Base-by-base conservation (phyloP, 64 coral and sea anemone genomes). In the Porites lutea region DNA sequence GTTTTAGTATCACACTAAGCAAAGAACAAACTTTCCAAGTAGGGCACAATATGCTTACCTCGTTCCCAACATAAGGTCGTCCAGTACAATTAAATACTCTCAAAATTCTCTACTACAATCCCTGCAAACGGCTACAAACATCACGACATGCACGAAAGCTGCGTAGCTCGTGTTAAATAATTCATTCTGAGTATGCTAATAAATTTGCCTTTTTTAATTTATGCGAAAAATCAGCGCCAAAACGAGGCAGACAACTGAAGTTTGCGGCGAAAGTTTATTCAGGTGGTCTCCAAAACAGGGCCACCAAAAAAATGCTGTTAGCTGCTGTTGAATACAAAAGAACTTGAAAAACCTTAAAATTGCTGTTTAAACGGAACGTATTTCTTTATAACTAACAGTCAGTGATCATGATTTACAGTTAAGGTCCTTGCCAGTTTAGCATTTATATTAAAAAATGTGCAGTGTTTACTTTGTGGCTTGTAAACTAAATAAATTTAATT, bases 21-120 rank as follows among this genome's bases (percentile, higher is more conserved):
- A 74, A 65, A 5, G 16, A 21, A 6, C 20, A 62, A 91, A 84
- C 23, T 72, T 21, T 67, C 58, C 65, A 59, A 15, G 59, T 21
- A 23, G 46, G 47, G 6, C 22, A 8, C 11, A 4, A 3, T n/a
- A 20, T 8, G 5, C 79, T 52, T 84, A 91, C 89, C 89, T 91
- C 12, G 70, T n/a, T 10, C 69, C 66, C 89, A 83, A 73, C 89
- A 91, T 91, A 91, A 71, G 79, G 89, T 83, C 78, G 46, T 48
- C 67, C 79, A 73, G 81, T 51, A 75, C 45, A 69, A 69, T 43
- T 82, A 82, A 23, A 19, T 55, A 37, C 18, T 23, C 8, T 47
- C 22, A 60, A 74, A 91, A 82, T 82, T 73, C 8, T 57, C 27
- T 14, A 64, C 53, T 72, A 74, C 78, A 58, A 58, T 54, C 89